A percentile compares a stretch with the other conserved stretches of the same genome.
These are phyloP conservation scores for Neosilurus hyrtlii DNA, from an alignment of 2,797 vertebrate genomes.

Conservation along the genomic window DNA sequence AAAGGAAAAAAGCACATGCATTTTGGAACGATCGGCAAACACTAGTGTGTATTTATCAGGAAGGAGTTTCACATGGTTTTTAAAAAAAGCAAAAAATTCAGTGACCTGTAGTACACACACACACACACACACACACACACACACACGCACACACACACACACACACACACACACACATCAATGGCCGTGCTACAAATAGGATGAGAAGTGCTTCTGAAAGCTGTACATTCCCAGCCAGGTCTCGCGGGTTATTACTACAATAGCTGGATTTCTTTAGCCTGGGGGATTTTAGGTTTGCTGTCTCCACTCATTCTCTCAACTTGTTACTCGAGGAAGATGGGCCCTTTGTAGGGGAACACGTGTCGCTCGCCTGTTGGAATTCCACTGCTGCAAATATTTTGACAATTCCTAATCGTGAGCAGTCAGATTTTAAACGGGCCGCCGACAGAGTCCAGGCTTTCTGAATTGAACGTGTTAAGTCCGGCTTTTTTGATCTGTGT, in stretches of 20 bases:
- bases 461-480: not conserved
- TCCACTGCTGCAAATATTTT: slow-evolving; percentile 73
- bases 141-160: slow-evolving; percentile 29
- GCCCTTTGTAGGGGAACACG: slow-evolving; percentile 70
- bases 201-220: slow-evolving; percentile 83
- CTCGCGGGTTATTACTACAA: slow-evolving; percentile 85
- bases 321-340: slow-evolving; percentile 83
- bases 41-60: slow-evolving; percentile 47
- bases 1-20: slow-evolving; percentile 57
- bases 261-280: slow-evolving; percentile 82
- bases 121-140: slow-evolving; percentile 18
- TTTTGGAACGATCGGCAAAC: slow-evolving; percentile 74
- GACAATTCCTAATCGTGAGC: slow-evolving; percentile 72
- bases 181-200: slow-evolving; percentile 82
- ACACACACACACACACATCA: slow-evolving; percentile 71
- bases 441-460: slow-evolving; percentile 41
- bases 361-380: slow-evolving; percentile 66
- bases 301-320: slow-evolving; percentile 79
- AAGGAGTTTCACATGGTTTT: slow-evolving; percentile 33
- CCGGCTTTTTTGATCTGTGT: slow-evolving; percentile 12
- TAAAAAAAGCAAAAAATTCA: slow-evolving; percentile 65
- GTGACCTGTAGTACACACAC: slow-evolving; percentile 69
- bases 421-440: slow-evolving; percentile 51
- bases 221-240: slow-evolving; percentile 83
- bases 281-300: slow-evolving; percentile 79